Percentiles rank a stretch among this genome's conserved stretches.
phyloP scores from a whole-genome alignment of 2,888 invertebrate species.

The Abscondita cerata region DNA sequence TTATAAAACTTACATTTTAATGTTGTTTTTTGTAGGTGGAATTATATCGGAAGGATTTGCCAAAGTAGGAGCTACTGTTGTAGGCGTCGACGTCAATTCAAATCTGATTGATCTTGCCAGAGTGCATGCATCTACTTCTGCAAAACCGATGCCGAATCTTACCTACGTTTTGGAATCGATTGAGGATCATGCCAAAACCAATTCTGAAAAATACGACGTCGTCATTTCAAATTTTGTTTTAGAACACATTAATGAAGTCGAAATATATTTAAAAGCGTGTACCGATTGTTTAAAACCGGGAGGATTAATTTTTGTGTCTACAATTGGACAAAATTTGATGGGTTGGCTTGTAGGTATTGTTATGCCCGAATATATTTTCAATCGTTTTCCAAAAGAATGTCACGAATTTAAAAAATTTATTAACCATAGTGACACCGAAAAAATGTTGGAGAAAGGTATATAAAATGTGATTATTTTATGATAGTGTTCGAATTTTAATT shows the following conservation, averaged over 20 bases:
- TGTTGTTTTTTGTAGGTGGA: background rate
- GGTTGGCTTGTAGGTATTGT: slow-evolving; percentile 66
- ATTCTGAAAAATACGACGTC: slow-evolving; percentile 62
- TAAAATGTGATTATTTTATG: background rate
- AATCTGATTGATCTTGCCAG: slow-evolving; percentile 71
- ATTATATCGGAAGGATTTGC: slow-evolving; percentile 61
- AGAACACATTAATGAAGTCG: slow-evolving; percentile 68
- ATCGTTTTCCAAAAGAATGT: slow-evolving; percentile 76
- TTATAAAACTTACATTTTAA: too few relatives aligned
- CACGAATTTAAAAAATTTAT: slow-evolving; percentile 89
- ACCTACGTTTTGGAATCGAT: slow-evolving; percentile 60
- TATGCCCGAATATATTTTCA: slow-evolving; percentile 75
- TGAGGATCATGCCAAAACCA: slow-evolving; percentile 58
- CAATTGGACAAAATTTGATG: slow-evolving; percentile 58
- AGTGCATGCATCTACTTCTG: slow-evolving; percentile 62
- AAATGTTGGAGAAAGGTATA: background rate
- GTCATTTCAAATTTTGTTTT: slow-evolving; percentile 72
- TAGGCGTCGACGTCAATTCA: slow-evolving; percentile 77
- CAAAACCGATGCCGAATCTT: slow-evolving; percentile 52
- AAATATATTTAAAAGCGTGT: slow-evolving; percentile 60
- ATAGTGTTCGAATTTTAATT: background rate
- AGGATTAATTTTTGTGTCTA: slow-evolving; percentile 57
- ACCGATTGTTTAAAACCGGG: slow-evolving; percentile 51
- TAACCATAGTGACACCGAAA: slow-evolving; percentile 59
- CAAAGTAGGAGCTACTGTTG: slow-evolving; percentile 76